phyloP scores from a whole-genome alignment of 1,140 invertebrate genomes.

The Lasioglossum baleicum region DNA sequence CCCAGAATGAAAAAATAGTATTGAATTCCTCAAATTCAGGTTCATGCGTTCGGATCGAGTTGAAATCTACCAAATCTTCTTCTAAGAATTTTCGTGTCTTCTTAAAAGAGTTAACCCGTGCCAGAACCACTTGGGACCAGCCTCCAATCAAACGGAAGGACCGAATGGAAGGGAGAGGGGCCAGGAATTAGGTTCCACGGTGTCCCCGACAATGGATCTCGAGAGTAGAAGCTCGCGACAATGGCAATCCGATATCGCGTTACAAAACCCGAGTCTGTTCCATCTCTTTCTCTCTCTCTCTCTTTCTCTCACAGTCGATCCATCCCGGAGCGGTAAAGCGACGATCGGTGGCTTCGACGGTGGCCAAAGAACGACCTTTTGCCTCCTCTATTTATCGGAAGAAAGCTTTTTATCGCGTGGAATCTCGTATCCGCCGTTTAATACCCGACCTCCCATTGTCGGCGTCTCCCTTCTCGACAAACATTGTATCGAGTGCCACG shows the following conservation, averaged over 20 bases:
- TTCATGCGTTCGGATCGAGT: no score
- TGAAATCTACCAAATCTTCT: no score
- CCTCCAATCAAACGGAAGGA: background rate
- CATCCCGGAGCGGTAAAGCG: background rate
- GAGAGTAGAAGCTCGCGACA: constrained; percentile 15
- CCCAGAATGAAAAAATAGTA: no score
- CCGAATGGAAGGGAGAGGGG: background rate
- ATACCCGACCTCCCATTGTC: constrained; percentile 32
- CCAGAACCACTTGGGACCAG: no score
- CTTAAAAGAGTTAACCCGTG: no score
- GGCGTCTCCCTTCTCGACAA: constrained; percentile 21
- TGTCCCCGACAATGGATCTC: constrained; percentile 6
- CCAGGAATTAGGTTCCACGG: constrained; percentile 25
- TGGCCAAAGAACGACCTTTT: constrained; percentile 47
- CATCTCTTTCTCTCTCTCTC: background rate
- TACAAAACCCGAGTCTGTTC: constrained; percentile 9
- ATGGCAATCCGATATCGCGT: constrained; percentile 43
- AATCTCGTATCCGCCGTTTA: constrained; percentile 38
- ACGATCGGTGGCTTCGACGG: constrained; percentile 45
- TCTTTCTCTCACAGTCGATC: background rate
- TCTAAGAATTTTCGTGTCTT: no score
- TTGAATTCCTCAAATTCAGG: no score
- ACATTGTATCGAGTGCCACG: constrained; percentile 40
- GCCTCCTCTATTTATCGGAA: constrained; percentile 31
- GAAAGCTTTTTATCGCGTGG: constrained; percentile 15